These are phyloP conservation scores for Phainopepla nitens DNA, from an alignment of 2,113 vertebrate species.

Conservation along the genomic window DNA sequence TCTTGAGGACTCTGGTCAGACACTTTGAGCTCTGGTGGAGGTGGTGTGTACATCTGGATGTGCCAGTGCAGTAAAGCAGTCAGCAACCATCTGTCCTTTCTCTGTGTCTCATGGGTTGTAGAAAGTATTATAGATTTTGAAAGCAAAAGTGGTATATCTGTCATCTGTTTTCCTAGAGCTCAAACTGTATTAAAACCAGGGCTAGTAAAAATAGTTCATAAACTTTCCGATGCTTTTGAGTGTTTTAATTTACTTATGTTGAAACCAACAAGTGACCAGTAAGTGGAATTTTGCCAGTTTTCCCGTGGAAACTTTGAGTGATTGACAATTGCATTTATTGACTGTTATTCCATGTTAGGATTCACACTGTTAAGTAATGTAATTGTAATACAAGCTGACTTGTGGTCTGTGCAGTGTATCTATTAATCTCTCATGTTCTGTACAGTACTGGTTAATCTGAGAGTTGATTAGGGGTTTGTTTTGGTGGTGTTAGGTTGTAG, in stretches of 20 bases:
- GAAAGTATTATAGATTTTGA: background rate
- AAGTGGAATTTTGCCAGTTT: background rate
- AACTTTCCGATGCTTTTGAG: background rate
- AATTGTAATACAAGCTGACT: background rate
- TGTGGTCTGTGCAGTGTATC: background rate
- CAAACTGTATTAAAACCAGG: background rate
- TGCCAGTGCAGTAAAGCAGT: background rate
- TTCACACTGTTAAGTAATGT: background rate
- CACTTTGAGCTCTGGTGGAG: background rate
- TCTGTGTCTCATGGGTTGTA: background rate
- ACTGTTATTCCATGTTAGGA: background rate
- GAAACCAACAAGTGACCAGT: background rate
- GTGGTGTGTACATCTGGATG: accelerated
- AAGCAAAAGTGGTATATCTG: background rate
- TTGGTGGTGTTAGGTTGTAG: background rate
- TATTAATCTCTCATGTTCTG: background rate
- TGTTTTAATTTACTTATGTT: background rate
- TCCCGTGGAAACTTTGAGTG: background rate
- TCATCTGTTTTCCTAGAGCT: background rate
- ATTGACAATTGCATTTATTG: background rate
- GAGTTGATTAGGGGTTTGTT: background rate
- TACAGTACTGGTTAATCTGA: background rate
- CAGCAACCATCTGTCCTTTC: background rate
- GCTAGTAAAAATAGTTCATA: background rate
- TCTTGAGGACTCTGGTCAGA: background rate